Conservation (phyloP, 2,797 vertebrate species). For the Spea hammondii region DNA sequence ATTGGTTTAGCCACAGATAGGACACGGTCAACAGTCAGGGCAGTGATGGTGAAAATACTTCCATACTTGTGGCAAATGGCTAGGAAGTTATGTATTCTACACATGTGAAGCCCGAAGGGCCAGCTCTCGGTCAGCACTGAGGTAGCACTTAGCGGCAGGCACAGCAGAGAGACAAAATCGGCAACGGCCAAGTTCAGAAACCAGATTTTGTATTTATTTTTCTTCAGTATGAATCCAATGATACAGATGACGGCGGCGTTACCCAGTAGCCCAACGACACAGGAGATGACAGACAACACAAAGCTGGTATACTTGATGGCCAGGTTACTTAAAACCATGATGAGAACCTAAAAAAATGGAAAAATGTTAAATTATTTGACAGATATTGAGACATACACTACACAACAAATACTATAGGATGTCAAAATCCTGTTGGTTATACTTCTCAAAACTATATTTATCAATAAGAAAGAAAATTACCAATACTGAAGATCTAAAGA, state of each 20-base stretch:
- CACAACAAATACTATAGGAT: no score
- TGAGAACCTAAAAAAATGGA: no score
- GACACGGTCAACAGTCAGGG: slow-evolving; percentile 27
- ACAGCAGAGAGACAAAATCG: slow-evolving; percentile 12
- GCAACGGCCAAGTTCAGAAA: slow-evolving; percentile 38
- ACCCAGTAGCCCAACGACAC: slow-evolving; percentile 17
- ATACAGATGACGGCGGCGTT: slow-evolving; percentile 23
- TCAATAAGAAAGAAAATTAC: no score
- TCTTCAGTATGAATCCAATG: slow-evolving; percentile 17
- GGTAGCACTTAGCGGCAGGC: slow-evolving; percentile 13
- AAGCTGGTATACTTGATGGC: slow-evolving; percentile 21
- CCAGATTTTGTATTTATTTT: slow-evolving; percentile 23
- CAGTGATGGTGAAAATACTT: slow-evolving; percentile 34
- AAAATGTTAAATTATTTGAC: no score
- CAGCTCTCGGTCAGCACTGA: slow-evolving; percentile 10
- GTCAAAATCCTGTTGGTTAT: no score
- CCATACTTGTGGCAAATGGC: slow-evolving; percentile 26
- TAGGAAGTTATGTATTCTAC: slow-evolving; percentile 25
- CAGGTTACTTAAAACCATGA: no score
- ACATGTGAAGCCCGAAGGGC: slow-evolving; percentile 1
- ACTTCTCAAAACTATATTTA: no score
- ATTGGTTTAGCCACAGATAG: slow-evolving; percentile 30
- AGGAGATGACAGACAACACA: slow-evolving; percentile 20
- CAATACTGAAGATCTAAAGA: no score
- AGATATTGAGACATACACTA: no score